Conservation (phyloP, 1,140 invertebrate species). For the Ectropis grisescens region DNA sequence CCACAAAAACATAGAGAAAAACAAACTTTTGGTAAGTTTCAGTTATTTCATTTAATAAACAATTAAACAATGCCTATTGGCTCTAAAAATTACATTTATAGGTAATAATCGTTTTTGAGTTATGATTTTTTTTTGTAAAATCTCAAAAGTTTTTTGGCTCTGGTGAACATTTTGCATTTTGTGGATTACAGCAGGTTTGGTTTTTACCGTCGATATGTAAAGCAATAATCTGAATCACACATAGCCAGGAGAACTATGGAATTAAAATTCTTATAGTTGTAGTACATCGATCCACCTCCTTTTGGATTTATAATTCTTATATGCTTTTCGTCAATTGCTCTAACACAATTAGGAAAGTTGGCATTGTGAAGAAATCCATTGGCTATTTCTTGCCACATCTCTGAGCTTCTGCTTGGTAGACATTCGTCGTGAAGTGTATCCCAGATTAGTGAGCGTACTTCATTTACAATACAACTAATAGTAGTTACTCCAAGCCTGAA, state of each 20-base stretch:
- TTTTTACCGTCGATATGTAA: no score
- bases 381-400: no score
- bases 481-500: neutral
- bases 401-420: neutral
- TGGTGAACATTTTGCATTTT: no score
- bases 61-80: no score
- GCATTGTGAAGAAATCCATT: neutral
- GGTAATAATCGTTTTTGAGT: constrained; percentile 2
- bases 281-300: constrained; percentile 1
- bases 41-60: no score
- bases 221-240: constrained; percentile 2
- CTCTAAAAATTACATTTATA: no score
- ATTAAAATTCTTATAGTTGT: constrained; percentile 3
- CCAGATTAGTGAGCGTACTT: constrained; percentile 1
- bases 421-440: neutral
- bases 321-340: neutral
- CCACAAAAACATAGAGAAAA: no score
- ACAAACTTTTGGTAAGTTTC: no score
- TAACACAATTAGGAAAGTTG: constrained; percentile 3
- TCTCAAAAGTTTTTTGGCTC: no score
- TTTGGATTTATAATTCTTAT: constrained; percentile 1
- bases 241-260: constrained; percentile 2
- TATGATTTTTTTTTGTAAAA: no score
- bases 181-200: no score
- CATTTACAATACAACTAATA: neutral